Percentiles rank a stretch among this genome's conserved stretches.
Evolutionary conservation across 2,113 vertebrate species (phyloP).

Genomic region (Rana temporaria): DNA sequence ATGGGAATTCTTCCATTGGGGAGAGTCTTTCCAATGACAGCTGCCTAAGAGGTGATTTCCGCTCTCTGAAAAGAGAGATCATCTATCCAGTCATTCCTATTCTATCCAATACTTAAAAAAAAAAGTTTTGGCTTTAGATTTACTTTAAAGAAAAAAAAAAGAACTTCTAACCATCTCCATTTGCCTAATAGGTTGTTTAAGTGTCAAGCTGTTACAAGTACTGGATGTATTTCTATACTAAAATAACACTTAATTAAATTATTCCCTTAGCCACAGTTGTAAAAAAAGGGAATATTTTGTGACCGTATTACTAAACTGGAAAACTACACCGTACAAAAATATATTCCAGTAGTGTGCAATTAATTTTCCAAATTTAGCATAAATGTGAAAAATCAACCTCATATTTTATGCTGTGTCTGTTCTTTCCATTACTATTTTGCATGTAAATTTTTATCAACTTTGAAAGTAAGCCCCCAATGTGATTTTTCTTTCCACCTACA

Average conservation of each 20-base stretch:
- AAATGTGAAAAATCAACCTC: slow-evolving; percentile 31
- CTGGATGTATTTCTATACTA: neutral
- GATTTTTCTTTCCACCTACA: slow-evolving; percentile 40
- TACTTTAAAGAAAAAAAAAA: neutral
- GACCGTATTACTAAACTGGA: neutral
- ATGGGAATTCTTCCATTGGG: too few relatives aligned
- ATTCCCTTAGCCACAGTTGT: neutral
- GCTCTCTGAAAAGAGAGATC: too few relatives aligned
- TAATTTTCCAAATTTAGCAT: slow-evolving; percentile 44
- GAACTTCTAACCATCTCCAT: slow-evolving; percentile 1
- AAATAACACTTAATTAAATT: slow-evolving; percentile 32
- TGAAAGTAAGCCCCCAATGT: slow-evolving; percentile 47
- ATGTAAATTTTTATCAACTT: slow-evolving; percentile 36
- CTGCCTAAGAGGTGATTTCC: too few relatives aligned
- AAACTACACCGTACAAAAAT: slow-evolving; percentile 3
- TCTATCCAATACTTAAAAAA: neutral
- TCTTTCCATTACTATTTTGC: slow-evolving; percentile 21
- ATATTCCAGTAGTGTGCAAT: slow-evolving; percentile 30
- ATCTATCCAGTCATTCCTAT: neutral
- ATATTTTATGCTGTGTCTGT: slow-evolving; percentile 45
- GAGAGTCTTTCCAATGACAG: too few relatives aligned
- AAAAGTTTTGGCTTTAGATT: neutral
- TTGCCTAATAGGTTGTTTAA: slow-evolving; percentile 20
- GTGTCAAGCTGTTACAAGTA: slow-evolving; percentile 26
- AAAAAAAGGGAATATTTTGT: neutral